Percentiles rank a stretch among this genome's conserved stretches.
Evolutionary conservation across 1,140 invertebrate genomes (phyloP).

Genomic region (Drosophila parabipectinata): DNA sequence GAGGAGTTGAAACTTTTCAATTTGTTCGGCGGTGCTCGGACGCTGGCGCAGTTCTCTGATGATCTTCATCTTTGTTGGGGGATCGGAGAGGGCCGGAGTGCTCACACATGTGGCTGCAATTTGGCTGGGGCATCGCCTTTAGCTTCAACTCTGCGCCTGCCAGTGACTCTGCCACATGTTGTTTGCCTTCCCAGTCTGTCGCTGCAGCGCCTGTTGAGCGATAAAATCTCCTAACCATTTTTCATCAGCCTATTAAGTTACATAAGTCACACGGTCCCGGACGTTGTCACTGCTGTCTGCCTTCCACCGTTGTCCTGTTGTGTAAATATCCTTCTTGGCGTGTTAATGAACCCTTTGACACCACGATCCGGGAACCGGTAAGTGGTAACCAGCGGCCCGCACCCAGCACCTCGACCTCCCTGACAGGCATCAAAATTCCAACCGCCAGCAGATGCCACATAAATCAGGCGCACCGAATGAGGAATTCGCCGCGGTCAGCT

Average conservation of each 20-base stretch:
- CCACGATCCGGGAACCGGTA: background rate
- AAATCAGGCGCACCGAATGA: constrained; percentile 54
- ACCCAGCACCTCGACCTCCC: constrained; percentile 20
- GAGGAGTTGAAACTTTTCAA: constrained; percentile 80
- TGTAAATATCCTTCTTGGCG: constrained; percentile 74
- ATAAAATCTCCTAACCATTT: constrained; percentile 73
- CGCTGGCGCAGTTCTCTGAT: constrained; percentile 28
- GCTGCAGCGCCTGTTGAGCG: constrained; percentile 40
- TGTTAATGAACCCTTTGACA: constrained; percentile 76
- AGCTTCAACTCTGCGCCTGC: constrained; percentile 32
- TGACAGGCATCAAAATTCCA: constrained; percentile 61
- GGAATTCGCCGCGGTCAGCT: constrained; percentile 56
- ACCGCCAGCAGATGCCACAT: constrained; percentile 61
- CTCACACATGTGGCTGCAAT: constrained; percentile 80
- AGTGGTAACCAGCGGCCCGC: constrained; percentile 15
- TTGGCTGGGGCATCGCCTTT: constrained; percentile 59
- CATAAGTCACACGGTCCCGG: constrained; percentile 64
- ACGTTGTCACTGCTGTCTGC: background rate
- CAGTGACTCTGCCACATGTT: constrained; percentile 59
- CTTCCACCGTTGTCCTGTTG: constrained; percentile 11
- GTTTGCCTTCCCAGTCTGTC: constrained; percentile 38
- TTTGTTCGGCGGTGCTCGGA: constrained; percentile 62
- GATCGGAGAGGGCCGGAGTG: background rate
- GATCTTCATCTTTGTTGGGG: constrained; percentile 54
- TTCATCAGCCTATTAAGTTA: constrained; percentile 81